These are phyloP conservation scores for Pyrrhura leucotis DNA, from an alignment of 2,797 vertebrate species.

Conservation along the genomic window DNA sequence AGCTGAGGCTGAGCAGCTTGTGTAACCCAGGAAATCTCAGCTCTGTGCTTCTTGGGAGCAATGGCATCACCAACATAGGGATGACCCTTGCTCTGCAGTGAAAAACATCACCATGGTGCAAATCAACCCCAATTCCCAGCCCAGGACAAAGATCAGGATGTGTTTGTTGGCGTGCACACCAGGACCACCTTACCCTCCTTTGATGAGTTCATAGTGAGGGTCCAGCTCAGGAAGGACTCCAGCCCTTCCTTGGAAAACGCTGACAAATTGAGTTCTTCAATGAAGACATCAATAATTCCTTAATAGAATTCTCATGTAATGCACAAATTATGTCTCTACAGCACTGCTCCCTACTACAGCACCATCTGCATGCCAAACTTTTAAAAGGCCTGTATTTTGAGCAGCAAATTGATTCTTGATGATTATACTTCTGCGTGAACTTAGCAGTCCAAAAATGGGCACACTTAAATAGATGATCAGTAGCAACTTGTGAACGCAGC, in stretches of 20 bases:
- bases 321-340: background rate
- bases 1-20: conserved; percentile 2
- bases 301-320: background rate
- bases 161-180: accelerated
- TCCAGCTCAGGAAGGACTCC: background rate
- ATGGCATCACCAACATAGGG: background rate
- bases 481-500: background rate
- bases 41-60: background rate
- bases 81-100: background rate
- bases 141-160: background rate
- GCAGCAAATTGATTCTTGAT: conserved; percentile 25
- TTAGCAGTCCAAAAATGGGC: background rate
- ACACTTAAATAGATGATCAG: background rate
- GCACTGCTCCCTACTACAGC: background rate
- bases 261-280: background rate
- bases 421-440: background rate
- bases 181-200: background rate
- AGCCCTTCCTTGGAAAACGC: background rate
- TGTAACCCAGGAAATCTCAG: conserved; percentile 21
- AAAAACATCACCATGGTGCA: background rate
- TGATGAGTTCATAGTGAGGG: background rate
- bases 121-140: background rate
- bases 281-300: background rate
- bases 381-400: background rate
- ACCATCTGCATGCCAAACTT: background rate